A percentile compares a stretch with the other conserved stretches of the same genome.
phyloP scores from a whole-genome alignment of 2,797 vertebrate genomes.

The Decapterus maruadsi region DNA sequence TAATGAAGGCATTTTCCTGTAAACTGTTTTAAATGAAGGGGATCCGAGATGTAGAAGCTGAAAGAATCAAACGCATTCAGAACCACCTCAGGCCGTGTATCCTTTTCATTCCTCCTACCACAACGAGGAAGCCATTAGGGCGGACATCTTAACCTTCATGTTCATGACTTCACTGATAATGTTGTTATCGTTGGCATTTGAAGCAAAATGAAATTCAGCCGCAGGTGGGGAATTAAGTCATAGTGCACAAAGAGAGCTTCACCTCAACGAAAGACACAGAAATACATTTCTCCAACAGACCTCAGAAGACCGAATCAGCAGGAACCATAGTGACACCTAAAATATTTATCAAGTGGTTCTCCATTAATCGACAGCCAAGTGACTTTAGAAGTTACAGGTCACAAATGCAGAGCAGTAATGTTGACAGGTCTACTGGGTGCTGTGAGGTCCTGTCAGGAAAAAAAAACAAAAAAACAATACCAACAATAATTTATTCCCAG shows the following conservation, averaged over 20 bases:
- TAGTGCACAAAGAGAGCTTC: neutral
- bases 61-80: neutral
- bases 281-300: neutral
- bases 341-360: slow-evolving; percentile 56
- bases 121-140: neutral
- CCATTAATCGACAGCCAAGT: slow-evolving; percentile 25
- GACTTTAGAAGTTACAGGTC: slow-evolving; percentile 24
- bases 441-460: neutral
- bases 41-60: neutral
- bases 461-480: slow-evolving; percentile 6
- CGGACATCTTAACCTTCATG: neutral
- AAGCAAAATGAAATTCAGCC: neutral
- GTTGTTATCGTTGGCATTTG: neutral
- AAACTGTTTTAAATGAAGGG: neutral
- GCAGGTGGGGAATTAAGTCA: neutral
- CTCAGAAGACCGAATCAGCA: neutral
- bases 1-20: neutral
- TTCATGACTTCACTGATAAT: neutral
- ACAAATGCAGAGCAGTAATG: slow-evolving; percentile 10
- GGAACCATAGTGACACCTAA: slow-evolving; percentile 8
- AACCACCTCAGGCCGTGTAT: neutral
- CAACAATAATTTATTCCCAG: slow-evolving; percentile 38
- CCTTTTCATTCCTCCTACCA: neutral
- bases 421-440: neutral
- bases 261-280: neutral